Evolutionary conservation across 2,797 vertebrate species (phyloP).

Genomic region (Danionella dracula): DNA sequence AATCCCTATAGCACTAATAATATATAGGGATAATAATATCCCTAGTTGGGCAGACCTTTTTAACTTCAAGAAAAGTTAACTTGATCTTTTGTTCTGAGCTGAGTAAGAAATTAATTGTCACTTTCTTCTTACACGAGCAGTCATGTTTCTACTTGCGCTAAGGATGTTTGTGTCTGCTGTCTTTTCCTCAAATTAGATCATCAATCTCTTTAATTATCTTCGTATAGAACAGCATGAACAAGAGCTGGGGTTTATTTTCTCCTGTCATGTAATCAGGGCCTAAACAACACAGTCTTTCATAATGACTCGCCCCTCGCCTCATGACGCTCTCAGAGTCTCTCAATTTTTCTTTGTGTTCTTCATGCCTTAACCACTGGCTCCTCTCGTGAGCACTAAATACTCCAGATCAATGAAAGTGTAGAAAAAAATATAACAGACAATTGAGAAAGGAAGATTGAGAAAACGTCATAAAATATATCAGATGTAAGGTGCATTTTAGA

Average conservation of each 20-base stretch:
- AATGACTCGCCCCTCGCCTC: not conserved
- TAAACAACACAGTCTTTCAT: not conserved
- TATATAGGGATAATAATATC: no score
- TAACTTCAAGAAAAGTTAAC: no score
- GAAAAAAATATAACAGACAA: not conserved
- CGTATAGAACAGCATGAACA: not conserved
- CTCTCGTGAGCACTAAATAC: not conserved
- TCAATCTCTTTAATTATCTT: not conserved
- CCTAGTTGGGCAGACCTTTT: no score
- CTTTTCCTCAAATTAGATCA: not conserved
- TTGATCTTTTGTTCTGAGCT: no score
- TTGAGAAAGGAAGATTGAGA: not conserved
- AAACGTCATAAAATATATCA: not conserved
- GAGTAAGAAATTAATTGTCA: no score
- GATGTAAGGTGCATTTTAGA: no score
- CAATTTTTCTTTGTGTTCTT: not conserved
- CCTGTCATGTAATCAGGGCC: not conserved
- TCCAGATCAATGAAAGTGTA: slow-evolving; percentile 22
- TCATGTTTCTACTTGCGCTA: no score
- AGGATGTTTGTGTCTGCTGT: no score
- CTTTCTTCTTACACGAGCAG: no score
- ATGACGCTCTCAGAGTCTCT: not conserved
- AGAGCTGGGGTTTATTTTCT: not conserved
- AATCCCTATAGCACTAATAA: no score
- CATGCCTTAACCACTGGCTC: not conserved